Base-by-base conservation (phyloP, 2,888 invertebrate species). In the Prosopocoilus inquinatus region DNA sequence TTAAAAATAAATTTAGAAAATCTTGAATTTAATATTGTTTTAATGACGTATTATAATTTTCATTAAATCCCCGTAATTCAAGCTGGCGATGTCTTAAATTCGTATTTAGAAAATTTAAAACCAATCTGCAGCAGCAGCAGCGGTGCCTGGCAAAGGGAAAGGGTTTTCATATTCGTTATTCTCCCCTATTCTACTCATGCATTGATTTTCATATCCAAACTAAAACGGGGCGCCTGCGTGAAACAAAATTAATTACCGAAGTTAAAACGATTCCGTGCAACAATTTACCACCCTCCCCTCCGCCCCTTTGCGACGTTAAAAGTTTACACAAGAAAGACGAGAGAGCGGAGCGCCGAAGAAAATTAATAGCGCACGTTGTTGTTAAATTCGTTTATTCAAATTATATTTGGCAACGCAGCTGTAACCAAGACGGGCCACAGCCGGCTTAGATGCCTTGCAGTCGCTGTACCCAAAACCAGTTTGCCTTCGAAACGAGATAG, bases 401-500 rank as follows among this genome's bases (percentile, higher is more conserved):
- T 58, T 54, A 53, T 49, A 61, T 61, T 57, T 58, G 61, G 61
- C 63, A 63, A 63, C 63, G 47, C 50, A 50, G 63, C 58, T 34
- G 49, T 53, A 50, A 45, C 49, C 57, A 59, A 59, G 59, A 59
- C 60, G 59, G 55, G 58, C 60, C 51, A 47, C 55, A 58, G 58
- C 59, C 55, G 53, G 47, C 58, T 51, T 56, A 52, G 47, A 47
- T 50, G 47, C 62, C 62, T 53, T 59, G 64, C 68, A 64, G 65
- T 64, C 65, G 66, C 63, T 60, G 65, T 65, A 66, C 66, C 67
- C 61, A 71, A 72, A 75, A 75, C 75, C 74, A 64, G 75, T 75
- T 75, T 74, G 70, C 74, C 74, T 75, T 75, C 73, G 59, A 60
- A 65, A 65, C 64, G 56, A 65, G 65, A 65, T 65, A 64, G 65